Evolutionary conservation across 2,113 vertebrate species (phyloP).

Genomic region (Coracopsis vasa): DNA sequence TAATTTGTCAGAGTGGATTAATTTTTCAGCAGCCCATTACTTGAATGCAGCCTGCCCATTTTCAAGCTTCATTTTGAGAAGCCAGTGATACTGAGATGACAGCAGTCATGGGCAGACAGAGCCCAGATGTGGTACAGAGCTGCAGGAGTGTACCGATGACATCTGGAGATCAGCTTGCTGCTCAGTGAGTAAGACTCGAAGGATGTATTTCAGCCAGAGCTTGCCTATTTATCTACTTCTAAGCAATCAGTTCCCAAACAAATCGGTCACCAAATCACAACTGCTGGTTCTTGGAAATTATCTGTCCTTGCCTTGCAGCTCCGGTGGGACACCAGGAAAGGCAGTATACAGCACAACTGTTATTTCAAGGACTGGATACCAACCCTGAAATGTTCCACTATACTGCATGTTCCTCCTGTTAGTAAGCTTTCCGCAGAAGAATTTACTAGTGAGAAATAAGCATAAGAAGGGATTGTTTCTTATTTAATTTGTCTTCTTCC

Average conservation of each 20-base stretch:
- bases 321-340: not conserved
- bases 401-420: not conserved
- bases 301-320: not conserved
- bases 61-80: not conserved
- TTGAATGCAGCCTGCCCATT: not conserved
- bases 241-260: not conserved
- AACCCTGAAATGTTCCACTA: not conserved
- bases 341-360: not conserved
- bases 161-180: conserved; percentile 47
- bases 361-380: not conserved
- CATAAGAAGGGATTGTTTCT: not conserved
- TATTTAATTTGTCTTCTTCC: not conserved
- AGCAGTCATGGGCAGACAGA: not conserved
- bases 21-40: conserved; percentile 51
- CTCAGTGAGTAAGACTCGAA: not conserved
- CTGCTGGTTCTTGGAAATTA: not conserved
- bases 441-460: not conserved
- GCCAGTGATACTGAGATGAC: not conserved
- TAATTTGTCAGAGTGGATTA: conserved; percentile 66
- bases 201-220: not conserved
- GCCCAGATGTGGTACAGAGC: conserved; percentile 14
- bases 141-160: not conserved
- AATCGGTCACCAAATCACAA: not conserved
- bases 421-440: not conserved
- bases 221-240: not conserved